Percentiles rank a stretch among this genome's conserved stretches.
phyloP scores from a whole-genome alignment of 1,140 invertebrate genomes.

The Calliopsis andreniformis region DNA sequence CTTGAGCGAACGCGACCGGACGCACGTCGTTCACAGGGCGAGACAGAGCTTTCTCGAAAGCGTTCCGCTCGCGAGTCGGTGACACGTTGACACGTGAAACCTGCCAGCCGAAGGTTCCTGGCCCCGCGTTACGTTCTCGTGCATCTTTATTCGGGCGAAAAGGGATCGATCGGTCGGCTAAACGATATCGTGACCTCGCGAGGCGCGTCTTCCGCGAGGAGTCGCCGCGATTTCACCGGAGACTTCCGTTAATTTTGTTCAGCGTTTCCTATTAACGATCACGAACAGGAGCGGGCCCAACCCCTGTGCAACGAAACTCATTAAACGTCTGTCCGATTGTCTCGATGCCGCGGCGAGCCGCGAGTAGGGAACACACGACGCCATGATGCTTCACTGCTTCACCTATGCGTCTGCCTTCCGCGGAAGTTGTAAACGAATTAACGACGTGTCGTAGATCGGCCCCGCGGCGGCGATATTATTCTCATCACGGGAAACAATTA shows the following conservation, averaged over 20 bases:
- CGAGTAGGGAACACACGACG: background rate
- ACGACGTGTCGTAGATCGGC: conserved; percentile 68
- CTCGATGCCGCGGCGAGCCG: conserved; percentile 70
- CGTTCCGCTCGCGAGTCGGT: conserved; percentile 31
- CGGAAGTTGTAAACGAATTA: conserved; percentile 73
- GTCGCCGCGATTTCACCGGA: conserved; percentile 61
- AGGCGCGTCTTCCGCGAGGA: conserved; percentile 56
- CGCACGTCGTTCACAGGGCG: conserved; percentile 21
- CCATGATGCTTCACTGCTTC: conserved; percentile 38
- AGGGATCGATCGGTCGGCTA: conserved; percentile 47
- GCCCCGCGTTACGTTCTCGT: conserved; percentile 26
- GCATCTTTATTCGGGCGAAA: conserved; percentile 59
- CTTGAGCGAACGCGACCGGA: conserved; percentile 25
- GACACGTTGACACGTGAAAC: conserved; percentile 65
- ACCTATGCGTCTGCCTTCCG: conserved; percentile 59
- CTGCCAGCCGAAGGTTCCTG: conserved; percentile 43
- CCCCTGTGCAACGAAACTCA: conserved; percentile 73
- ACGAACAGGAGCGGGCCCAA: conserved; percentile 60
- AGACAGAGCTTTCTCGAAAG: background rate
- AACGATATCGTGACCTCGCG: conserved; percentile 52
- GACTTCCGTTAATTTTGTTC: conserved; percentile 68
- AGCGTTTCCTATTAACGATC: conserved; percentile 70
- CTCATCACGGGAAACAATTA: conserved; percentile 27
- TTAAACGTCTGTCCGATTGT: conserved; percentile 78
- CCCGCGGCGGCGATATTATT: conserved; percentile 28